Conservation (phyloP, 2,113 vertebrate genomes). For the Apeltes quadracus region DNA sequence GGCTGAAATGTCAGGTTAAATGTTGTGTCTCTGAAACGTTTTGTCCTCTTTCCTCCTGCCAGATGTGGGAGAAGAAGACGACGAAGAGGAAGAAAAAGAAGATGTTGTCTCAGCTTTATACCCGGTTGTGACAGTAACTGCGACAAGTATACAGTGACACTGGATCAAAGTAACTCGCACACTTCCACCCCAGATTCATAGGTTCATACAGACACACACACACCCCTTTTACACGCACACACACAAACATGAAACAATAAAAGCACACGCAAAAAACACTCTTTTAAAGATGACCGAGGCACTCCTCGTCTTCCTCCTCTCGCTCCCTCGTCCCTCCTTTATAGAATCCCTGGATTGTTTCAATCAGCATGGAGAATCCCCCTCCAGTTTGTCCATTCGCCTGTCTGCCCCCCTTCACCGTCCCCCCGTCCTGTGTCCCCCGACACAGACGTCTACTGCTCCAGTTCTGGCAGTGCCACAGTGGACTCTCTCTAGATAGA, state of each 20-base stretch:
- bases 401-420: slow-evolving; percentile 45
- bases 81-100: slow-evolving; percentile 67
- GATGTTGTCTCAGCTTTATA: slow-evolving; percentile 80
- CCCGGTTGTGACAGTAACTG: slow-evolving; percentile 77
- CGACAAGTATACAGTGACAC: slow-evolving; percentile 81
- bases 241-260: slow-evolving; percentile 16
- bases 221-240: not conserved
- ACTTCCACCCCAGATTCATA: slow-evolving; percentile 60
- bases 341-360: slow-evolving; percentile 57
- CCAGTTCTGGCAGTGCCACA: slow-evolving; percentile 79
- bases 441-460: slow-evolving; percentile 75
- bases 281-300: slow-evolving; percentile 55
- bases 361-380: slow-evolving; percentile 80
- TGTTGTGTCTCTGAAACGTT: not conserved
- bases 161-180: slow-evolving; percentile 75
- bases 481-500: slow-evolving; percentile 82
- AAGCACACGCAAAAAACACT: slow-evolving; percentile 51
- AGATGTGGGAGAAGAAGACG: slow-evolving; percentile 66
- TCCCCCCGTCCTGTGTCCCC: slow-evolving; percentile 31
- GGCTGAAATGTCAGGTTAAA: not conserved
- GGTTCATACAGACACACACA: slow-evolving; percentile 32
- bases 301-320: not conserved
- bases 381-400: slow-evolving; percentile 29
- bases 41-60: slow-evolving; percentile 14
- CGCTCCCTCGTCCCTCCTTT: slow-evolving; percentile 32